Conservation (phyloP, 1,140 invertebrate species). For the Elymnias hypermnestra region DNA sequence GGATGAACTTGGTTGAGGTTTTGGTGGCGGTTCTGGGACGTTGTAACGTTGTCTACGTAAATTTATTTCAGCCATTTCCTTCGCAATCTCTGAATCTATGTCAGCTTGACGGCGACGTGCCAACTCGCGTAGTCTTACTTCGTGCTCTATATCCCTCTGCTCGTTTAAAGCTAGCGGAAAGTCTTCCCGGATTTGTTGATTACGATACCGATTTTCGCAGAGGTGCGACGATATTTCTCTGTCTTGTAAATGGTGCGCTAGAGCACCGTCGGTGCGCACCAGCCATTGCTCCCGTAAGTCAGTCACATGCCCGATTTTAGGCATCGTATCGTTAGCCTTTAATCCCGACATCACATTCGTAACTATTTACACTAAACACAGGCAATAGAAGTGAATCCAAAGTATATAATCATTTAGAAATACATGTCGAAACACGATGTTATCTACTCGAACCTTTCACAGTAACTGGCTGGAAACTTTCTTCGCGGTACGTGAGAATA, state of each 20-base stretch:
- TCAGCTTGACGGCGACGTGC: slow-evolving; percentile 53
- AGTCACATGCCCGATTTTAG: slow-evolving; percentile 63
- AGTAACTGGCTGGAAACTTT: slow-evolving; percentile 49
- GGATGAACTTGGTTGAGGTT: slow-evolving; percentile 45
- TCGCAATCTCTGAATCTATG: slow-evolving; percentile 59
- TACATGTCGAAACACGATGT: slow-evolving; percentile 20
- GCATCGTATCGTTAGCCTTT: slow-evolving; percentile 62
- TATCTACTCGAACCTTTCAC: slow-evolving; percentile 31
- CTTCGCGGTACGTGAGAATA: slow-evolving; percentile 56
- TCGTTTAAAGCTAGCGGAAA: slow-evolving; percentile 89
- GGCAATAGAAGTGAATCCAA: background rate
- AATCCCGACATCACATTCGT: slow-evolving; percentile 51
- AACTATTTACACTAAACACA: background rate
- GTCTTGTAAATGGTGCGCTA: slow-evolving; percentile 92
- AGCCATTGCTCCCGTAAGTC: slow-evolving; percentile 84
- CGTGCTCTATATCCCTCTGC: slow-evolving; percentile 78
- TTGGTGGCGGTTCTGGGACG: slow-evolving; percentile 20
- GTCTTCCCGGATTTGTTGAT: slow-evolving; percentile 92
- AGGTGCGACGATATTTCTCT: slow-evolving; percentile 91
- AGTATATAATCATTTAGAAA: slow-evolving; percentile 2
- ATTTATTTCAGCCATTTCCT: slow-evolving; percentile 65
- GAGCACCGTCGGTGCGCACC: slow-evolving; percentile 92
- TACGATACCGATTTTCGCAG: slow-evolving; percentile 89
- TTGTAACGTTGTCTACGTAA: slow-evolving; percentile 45
- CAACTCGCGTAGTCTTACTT: slow-evolving; percentile 44